Percentiles rank a stretch among this genome's conserved stretches.
Conservation (phyloP, 2,888 invertebrate genomes). For the Catocala nupta region DNA sequence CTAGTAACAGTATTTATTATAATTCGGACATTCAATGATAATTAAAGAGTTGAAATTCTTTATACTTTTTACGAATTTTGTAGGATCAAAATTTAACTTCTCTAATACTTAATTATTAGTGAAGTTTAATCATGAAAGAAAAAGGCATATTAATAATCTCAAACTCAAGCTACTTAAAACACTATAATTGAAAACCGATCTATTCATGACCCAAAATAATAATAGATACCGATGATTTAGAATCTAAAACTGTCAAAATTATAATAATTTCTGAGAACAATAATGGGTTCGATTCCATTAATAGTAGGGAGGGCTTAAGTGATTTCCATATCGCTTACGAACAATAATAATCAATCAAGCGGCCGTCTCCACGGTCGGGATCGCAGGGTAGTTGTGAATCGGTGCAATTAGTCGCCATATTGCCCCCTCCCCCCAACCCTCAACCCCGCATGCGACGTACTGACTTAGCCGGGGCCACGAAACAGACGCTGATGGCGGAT, state of each 20-base stretch:
- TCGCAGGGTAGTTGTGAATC: slow-evolving; percentile 72
- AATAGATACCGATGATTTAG: slow-evolving; percentile 9
- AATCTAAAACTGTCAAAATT: slow-evolving; percentile 10
- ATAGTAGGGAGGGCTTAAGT: slow-evolving; percentile 56
- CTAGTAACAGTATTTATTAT: too few species aligned
- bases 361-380: slow-evolving; percentile 61
- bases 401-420: slow-evolving; percentile 76
- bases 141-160: too few species aligned
- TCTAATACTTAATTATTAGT: too few species aligned
- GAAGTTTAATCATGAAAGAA: too few species aligned
- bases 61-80: too few species aligned
- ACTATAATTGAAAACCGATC: slow-evolving; percentile 9
- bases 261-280: slow-evolving; percentile 39
- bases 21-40: too few species aligned
- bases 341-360: slow-evolving; percentile 75
- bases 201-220: slow-evolving; percentile 8
- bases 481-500: too few species aligned
- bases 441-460: slow-evolving; percentile 27
- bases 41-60: too few species aligned
- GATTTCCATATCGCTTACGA: slow-evolving; percentile 62
- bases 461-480: slow-evolving; percentile 29
- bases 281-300: slow-evolving; percentile 37
- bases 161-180: background rate
- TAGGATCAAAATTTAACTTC: too few species aligned
- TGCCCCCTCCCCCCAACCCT: slow-evolving; percentile 47